phyloP scores from a whole-genome alignment of 2,888 invertebrate genomes.

The Marasmarcha lunaedactyla region DNA sequence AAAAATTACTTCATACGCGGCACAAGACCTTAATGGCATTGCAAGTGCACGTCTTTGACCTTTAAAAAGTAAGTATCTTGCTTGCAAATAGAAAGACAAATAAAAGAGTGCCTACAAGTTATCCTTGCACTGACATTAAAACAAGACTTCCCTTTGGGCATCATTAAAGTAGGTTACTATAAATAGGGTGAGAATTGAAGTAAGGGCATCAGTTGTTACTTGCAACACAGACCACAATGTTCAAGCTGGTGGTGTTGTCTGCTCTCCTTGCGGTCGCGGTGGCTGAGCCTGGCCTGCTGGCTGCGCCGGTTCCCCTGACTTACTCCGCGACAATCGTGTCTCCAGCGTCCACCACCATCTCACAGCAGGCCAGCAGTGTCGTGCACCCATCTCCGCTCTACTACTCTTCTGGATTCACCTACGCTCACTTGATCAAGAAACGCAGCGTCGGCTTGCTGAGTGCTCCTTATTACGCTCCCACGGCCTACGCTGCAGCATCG shows the following conservation, averaged over 20 bases:
- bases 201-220: constrained; percentile 10
- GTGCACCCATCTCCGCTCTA: constrained; percentile 4
- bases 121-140: background rate
- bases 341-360: constrained; percentile 34
- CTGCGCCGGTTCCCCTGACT: constrained; percentile 19
- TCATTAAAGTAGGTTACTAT: background rate
- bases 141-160: background rate
- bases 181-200: background rate
- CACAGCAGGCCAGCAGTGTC: constrained; percentile 5
- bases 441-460: constrained; percentile 26
- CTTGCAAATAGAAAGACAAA: background rate
- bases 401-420: constrained; percentile 25
- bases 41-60: no score
- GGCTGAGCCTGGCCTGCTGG: constrained; percentile 33
- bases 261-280: constrained; percentile 70
- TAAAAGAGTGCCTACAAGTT: background rate
- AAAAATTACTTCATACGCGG: no score
- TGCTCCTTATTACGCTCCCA: constrained; percentile 7
- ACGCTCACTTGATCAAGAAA: constrained; percentile 33
- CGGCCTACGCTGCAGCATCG: constrained; percentile 6
- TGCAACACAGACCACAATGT: constrained; percentile 63
- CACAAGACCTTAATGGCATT: no score
- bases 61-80: no score
- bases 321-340: constrained; percentile 25
- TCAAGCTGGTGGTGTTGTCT: constrained; percentile 74